A percentile compares a stretch with the other conserved stretches of the same genome.
These are phyloP conservation scores for Acrocyrtus sp. DNA, from an alignment of 2,888 invertebrate species.

Conservation along the genomic window DNA sequence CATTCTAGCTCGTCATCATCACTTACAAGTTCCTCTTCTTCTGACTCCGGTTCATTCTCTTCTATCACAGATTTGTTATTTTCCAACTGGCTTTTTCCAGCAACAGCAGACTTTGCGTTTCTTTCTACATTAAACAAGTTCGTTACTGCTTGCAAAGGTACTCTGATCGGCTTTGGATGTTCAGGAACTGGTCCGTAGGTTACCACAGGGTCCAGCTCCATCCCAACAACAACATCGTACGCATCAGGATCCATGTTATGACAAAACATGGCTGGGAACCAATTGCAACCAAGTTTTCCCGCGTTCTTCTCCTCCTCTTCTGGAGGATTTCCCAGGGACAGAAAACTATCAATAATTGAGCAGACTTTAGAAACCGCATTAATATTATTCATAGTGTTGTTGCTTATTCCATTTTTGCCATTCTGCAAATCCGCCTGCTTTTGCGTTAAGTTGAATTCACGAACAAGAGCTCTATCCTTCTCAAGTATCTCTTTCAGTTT, in stretches of 20 bases:
- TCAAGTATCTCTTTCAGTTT: conserved; percentile 48
- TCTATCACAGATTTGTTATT: too few relatives aligned
- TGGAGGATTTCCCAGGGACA: conserved; percentile 11
- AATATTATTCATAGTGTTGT: too few relatives aligned
- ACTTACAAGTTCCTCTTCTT: neutral
- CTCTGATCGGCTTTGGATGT: conserved; percentile 18
- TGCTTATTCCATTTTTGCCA: too few relatives aligned
- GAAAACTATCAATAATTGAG: conserved; percentile 24
- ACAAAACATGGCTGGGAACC: conserved; percentile 55
- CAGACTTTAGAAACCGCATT: conserved; percentile 27
- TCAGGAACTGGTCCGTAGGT: conserved; percentile 51
- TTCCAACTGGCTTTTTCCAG: neutral
- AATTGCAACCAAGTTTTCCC: conserved; percentile 24
- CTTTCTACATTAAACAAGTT: neutral
- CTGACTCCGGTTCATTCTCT: too few relatives aligned
- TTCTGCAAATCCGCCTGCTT: too few relatives aligned
- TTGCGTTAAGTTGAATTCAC: too few relatives aligned
- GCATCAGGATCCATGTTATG: conserved; percentile 50
- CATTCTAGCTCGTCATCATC: too few relatives aligned
- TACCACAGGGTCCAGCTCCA: conserved; percentile 47
- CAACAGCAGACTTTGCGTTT: neutral
- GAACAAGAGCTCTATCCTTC: conserved; percentile 38
- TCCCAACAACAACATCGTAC: conserved; percentile 48
- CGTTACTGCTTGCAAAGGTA: conserved; percentile 25
- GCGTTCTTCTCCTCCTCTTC: neutral